Evolutionary conservation across 2,113 vertebrate species (phyloP), one percentile per base, ranked within the genome.

Genomic region (Mastomys natalensis): DNA sequence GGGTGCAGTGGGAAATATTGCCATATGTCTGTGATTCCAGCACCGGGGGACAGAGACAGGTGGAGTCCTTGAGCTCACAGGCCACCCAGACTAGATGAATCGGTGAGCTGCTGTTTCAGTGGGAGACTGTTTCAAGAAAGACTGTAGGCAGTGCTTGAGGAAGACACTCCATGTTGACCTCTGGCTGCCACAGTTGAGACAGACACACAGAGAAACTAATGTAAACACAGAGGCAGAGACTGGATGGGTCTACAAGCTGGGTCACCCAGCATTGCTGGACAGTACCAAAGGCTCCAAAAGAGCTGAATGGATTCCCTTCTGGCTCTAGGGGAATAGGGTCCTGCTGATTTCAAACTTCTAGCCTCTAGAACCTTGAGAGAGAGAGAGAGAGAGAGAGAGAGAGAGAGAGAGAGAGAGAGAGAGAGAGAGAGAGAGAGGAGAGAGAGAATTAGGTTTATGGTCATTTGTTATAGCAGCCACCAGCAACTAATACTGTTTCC

Each of bases 271-370:
- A 48, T n/a, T 77, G 62, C 68, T 3, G 4, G 26, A 60, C 24
- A 51, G 43, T 37, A 70, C 43, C 55, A 37, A 62, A 60, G 92
- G 80, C 13, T 31, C 2, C 66, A 78, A 51, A 34, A 64, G 19
- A 58, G 58, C 51, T 17, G 51, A 82, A 16, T 7, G 3, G 60
- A 51, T 85, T 93, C 26, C 64, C 64, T 37, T n/a, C 13, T 51
- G 53, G 24, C 16, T 84, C 80, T 17, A 43, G 48, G 89, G 26
- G 31, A 53, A 15, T 22, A 5, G 15, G 53, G 48, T 37, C 80
- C 68, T 73, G 62, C 55, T 7, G 19, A 91, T 64, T 76, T 95
- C 48, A 72, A 89, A 90, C 70, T 90, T 91, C 43, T 29, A 58
- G n/a, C 40, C 24, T 96, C 53, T 74, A 86, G 43, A 93, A 80